These are phyloP conservation scores for Drosophila cardini DNA, from an alignment of 1,140 invertebrate species.

Conservation along the genomic window DNA sequence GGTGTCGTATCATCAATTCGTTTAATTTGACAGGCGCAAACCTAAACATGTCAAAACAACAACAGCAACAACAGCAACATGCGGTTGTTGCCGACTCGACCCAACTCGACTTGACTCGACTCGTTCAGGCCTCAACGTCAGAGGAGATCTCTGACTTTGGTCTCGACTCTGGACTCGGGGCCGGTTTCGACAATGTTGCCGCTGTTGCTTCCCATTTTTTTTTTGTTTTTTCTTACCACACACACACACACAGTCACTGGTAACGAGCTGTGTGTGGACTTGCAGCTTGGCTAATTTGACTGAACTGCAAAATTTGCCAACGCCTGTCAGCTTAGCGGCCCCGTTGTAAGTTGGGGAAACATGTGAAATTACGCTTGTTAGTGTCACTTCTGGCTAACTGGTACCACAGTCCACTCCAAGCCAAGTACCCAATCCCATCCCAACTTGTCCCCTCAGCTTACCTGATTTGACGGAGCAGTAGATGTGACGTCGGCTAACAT, in stretches of 20 bases:
- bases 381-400: slow-evolving; percentile 82
- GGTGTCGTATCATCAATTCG: slow-evolving; percentile 85
- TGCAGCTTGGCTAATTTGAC: slow-evolving; percentile 67
- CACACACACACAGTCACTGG: slow-evolving; percentile 14
- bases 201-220: slow-evolving; percentile 46
- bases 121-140: slow-evolving; percentile 11
- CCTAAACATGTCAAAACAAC: slow-evolving; percentile 85
- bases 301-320: slow-evolving; percentile 77
- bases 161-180: slow-evolving; percentile 16
- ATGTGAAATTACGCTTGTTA: slow-evolving; percentile 84
- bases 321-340: slow-evolving; percentile 79
- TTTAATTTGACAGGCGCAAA: slow-evolving; percentile 85
- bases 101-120: slow-evolving; percentile 33
- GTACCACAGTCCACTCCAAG: slow-evolving; percentile 23
- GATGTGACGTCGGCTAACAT: slow-evolving; percentile 96
- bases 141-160: background rate
- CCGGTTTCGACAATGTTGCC: slow-evolving; percentile 56
- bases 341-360: slow-evolving; percentile 55
- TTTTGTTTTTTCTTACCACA: slow-evolving; percentile 26
- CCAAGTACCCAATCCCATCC: background rate
- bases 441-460: slow-evolving; percentile 86
- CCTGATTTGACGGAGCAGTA: slow-evolving; percentile 99
- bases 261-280: background rate
- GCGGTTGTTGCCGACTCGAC: slow-evolving; percentile 56
- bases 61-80: slow-evolving; percentile 63